Conservation (phyloP, 2,888 invertebrate genomes). For the Standfussiana lucernea region DNA sequence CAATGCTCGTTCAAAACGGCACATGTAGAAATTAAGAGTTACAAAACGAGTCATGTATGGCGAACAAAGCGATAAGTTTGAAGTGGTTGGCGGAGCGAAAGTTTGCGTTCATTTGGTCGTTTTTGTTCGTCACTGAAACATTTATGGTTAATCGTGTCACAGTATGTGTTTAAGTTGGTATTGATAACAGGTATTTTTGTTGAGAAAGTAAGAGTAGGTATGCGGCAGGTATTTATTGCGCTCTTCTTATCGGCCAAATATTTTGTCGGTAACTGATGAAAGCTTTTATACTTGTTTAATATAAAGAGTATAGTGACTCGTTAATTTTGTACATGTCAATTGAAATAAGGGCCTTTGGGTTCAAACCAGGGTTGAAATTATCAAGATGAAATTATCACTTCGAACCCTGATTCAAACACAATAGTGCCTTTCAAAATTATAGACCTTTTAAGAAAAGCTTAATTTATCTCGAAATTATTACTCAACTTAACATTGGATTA, state of each 20-base stretch:
- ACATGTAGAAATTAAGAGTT: conserved; percentile 2
- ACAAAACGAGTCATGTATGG: conserved; percentile 41
- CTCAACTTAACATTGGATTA: background rate
- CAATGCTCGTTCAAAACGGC: conserved; percentile 37
- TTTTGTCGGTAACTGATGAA: background rate
- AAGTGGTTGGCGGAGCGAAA: conserved; percentile 50
- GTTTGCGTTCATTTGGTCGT: conserved; percentile 35
- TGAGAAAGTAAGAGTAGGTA: conserved; percentile 22
- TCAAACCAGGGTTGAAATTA: background rate
- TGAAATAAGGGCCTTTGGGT: background rate
- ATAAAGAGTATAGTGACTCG: background rate
- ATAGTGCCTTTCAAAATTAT: background rate
- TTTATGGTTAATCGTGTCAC: conserved; percentile 45
- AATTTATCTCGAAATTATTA: background rate
- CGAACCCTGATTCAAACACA: background rate
- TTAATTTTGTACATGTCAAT: background rate
- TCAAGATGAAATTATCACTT: background rate
- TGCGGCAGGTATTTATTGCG: conserved; percentile 3
- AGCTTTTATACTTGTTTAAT: background rate
- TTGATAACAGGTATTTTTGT: conserved; percentile 25
- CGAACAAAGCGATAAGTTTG: background rate
- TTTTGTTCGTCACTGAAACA: conserved; percentile 31
- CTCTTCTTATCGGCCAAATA: background rate
- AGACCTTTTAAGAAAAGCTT: background rate
- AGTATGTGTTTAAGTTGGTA: conserved; percentile 31